phyloP scores from a whole-genome alignment of 1,140 invertebrate genomes.

The Eriosoma lanigerum region DNA sequence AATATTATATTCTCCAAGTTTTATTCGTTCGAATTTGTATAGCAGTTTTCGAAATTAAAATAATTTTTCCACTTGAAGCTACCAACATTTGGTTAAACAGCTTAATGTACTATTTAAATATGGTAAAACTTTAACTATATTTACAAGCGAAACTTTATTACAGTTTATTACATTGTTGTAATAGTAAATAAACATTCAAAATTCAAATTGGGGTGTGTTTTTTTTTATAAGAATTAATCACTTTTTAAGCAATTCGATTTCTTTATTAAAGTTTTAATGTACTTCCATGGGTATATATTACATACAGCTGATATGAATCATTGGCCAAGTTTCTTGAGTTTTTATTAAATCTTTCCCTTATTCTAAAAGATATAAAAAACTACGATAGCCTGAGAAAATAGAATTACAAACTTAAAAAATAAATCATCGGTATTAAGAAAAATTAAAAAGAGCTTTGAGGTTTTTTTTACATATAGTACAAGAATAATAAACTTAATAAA shows the following conservation, averaged over 20 bases:
- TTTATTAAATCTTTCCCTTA: neutral
- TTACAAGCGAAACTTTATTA: too few relatives aligned
- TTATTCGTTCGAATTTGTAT: too few relatives aligned
- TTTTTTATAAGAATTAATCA: slow-evolving; percentile 15
- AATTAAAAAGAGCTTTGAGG: slow-evolving; percentile 2
- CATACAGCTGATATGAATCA: neutral
- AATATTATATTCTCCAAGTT: too few relatives aligned
- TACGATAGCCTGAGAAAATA: neutral
- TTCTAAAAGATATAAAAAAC: slow-evolving; percentile 14
- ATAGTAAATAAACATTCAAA: neutral
- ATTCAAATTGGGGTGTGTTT: neutral
- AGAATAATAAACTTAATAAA: neutral
- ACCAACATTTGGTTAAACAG: too few relatives aligned
- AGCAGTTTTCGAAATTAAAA: too few relatives aligned
- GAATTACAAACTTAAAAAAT: slow-evolving; percentile 13
- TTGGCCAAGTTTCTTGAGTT: slow-evolving; percentile 23
- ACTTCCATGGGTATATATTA: neutral
- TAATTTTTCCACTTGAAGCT: too few relatives aligned
- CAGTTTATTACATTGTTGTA: neutral
- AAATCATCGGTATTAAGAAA: neutral
- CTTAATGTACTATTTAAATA: too few relatives aligned
- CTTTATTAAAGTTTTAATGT: slow-evolving; percentile 5
- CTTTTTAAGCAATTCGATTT: slow-evolving; percentile 2
- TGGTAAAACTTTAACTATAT: too few relatives aligned
- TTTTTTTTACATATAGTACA: neutral